Conservation (phyloP, 23 tunicate genomes). For the Halocynthia roretzi region DNA sequence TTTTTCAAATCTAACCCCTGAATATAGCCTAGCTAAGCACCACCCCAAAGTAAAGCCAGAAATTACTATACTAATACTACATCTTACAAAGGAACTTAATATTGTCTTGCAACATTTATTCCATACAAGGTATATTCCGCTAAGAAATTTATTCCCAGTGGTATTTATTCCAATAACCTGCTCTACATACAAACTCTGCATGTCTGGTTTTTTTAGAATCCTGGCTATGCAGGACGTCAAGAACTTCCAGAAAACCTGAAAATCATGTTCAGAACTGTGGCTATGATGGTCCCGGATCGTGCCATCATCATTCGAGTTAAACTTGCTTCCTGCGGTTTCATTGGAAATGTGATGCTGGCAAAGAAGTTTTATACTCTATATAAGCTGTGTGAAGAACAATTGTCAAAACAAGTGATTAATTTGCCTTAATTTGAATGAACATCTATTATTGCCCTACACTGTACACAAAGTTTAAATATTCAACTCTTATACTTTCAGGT, state of each 20-base stretch:
- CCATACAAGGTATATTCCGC: too few species aligned
- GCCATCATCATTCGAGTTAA: slow-evolving; percentile 99
- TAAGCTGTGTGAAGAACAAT: slow-evolving; percentile 99
- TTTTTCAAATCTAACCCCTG: too few species aligned
- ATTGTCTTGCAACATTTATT: too few species aligned
- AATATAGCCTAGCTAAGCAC: too few species aligned
- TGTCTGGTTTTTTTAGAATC: slow-evolving; percentile 46
- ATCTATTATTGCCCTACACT: too few species aligned
- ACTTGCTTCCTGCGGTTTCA: slow-evolving; percentile 98
- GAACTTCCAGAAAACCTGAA: slow-evolving; percentile 98
- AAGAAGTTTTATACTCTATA: slow-evolving; percentile 97
- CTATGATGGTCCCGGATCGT: slow-evolving; percentile 99
- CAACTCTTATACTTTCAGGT: slow-evolving; percentile 29
- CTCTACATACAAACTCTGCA: neutral
- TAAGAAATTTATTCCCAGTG: neutral
- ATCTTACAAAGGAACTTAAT: neutral
- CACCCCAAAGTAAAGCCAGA: too few species aligned
- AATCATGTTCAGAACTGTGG: slow-evolving; percentile 96
- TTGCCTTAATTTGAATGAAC: neutral
- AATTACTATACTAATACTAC: neutral
- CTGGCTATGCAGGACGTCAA: slow-evolving; percentile 99
- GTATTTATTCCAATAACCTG: neutral
- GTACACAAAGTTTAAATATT: too few species aligned
- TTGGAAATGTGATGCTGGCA: slow-evolving; percentile 77
- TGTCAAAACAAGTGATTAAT: slow-evolving; percentile 82